A percentile compares a stretch with the other conserved stretches of the same genome.
These are phyloP conservation scores for Diuraphis noxia DNA, from an alignment of 1,140 invertebrate species.

Conservation along the genomic window DNA sequence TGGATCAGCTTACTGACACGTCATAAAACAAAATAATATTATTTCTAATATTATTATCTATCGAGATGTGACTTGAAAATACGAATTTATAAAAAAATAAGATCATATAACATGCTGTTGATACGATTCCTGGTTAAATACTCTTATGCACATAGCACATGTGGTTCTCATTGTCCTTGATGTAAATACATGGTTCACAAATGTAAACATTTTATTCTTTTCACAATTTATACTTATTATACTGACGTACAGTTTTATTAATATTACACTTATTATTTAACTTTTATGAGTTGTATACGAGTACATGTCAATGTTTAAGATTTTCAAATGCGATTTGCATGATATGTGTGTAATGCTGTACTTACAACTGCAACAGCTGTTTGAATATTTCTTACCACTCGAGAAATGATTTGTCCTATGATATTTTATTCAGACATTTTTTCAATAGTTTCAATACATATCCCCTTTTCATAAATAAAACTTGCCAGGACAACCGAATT, in stretches of 20 bases:
- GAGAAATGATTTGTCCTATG: not conserved
- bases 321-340: not conserved
- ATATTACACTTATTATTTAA: not conserved
- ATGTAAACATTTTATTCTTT: not conserved
- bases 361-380: not conserved
- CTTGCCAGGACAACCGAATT: not conserved
- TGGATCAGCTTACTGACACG: not conserved
- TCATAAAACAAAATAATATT: not conserved
- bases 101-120: not conserved
- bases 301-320: not conserved
- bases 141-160: not conserved
- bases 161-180: not conserved
- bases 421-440: not conserved
- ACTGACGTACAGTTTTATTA: not conserved
- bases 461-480: not conserved
- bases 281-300: not conserved
- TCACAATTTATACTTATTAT: not conserved
- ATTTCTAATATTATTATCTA: not conserved
- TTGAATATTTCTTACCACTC: not conserved
- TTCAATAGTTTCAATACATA: conserved; percentile 5
- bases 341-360: not conserved
- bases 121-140: not conserved
- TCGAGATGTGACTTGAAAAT: not conserved
- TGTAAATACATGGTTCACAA: not conserved
- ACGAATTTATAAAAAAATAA: not conserved